Conservation (phyloP, 2,888 invertebrate species). For the Chaitophorus viminalis region DNA sequence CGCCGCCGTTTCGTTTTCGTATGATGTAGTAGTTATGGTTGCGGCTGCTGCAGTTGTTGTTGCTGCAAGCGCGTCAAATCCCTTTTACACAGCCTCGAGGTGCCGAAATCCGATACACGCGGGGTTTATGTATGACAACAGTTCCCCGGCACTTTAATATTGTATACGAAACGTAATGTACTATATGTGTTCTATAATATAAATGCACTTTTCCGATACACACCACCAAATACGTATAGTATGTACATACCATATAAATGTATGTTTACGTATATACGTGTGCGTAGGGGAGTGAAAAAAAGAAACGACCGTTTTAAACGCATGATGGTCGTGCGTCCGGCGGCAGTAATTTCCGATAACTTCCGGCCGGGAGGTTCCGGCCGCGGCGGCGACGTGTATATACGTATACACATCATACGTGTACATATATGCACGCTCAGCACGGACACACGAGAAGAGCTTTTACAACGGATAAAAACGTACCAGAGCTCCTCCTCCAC, state of each 20-base stretch:
- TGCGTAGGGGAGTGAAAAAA: no score
- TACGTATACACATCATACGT: no score
- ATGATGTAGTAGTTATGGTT: no score
- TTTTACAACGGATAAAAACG: slow-evolving; percentile 11
- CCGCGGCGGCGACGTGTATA: no score
- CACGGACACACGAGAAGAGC: background rate
- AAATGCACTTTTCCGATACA: no score
- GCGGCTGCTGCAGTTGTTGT: background rate
- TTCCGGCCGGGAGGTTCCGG: background rate
- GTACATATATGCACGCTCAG: background rate
- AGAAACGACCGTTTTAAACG: background rate
- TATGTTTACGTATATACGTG: no score
- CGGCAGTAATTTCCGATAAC: slow-evolving; percentile 30
- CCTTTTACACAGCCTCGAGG: background rate
- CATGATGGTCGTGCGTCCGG: background rate
- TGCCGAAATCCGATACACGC: background rate
- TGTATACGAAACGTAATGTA: no score
- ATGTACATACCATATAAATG: no score
- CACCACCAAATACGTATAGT: no score
- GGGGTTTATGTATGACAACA: no score
- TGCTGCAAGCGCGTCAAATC: background rate
- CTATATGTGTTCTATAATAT: no score
- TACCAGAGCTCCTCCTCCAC: background rate
- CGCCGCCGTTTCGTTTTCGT: background rate
- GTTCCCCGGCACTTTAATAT: no score